A percentile compares a stretch with the other conserved stretches of the same genome.
phyloP scores from a whole-genome alignment of 2,888 invertebrate genomes.

The Aspidapion aeneum region DNA sequence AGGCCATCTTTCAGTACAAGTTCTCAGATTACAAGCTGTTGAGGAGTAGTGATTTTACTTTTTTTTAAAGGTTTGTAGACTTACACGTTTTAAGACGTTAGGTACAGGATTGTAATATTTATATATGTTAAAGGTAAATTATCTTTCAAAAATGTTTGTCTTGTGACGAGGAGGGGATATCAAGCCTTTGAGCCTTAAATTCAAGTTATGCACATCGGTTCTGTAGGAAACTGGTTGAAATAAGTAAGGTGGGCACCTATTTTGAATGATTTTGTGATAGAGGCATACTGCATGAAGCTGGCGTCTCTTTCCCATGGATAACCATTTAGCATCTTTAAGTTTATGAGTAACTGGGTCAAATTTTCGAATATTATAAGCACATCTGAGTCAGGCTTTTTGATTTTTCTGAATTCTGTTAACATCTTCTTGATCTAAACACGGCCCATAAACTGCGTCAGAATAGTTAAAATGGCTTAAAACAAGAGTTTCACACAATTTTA shows the following conservation, averaged over 20 bases:
- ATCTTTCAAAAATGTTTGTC: constrained; percentile 1
- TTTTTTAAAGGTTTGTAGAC: background rate
- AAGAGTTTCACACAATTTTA: background rate
- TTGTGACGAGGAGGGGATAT: constrained; percentile 1
- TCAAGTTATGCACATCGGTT: constrained; percentile 1
- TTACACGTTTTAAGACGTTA: background rate
- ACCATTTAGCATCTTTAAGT: background rate
- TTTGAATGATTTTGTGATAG: background rate
- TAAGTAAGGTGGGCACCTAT: constrained; percentile 1
- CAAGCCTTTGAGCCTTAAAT: background rate
- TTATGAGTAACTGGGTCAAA: constrained; percentile 1
- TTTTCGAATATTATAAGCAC: constrained; percentile 1
- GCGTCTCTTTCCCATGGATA: background rate
- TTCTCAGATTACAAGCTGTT: background rate
- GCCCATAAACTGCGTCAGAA: background rate
- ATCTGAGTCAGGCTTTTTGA: constrained; percentile 1
- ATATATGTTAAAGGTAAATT: background rate
- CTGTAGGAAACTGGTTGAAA: background rate
- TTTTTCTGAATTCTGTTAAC: constrained; percentile 1
- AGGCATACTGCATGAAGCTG: background rate
- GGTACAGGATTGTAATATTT: background rate
- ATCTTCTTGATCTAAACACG: constrained; percentile 2
- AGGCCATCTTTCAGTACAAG: background rate
- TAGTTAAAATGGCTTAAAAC: background rate
- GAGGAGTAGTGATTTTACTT: background rate